These are phyloP conservation scores for Vicugna pacos DNA, from an alignment of 2,113 vertebrate genomes.

Conservation along the genomic window DNA sequence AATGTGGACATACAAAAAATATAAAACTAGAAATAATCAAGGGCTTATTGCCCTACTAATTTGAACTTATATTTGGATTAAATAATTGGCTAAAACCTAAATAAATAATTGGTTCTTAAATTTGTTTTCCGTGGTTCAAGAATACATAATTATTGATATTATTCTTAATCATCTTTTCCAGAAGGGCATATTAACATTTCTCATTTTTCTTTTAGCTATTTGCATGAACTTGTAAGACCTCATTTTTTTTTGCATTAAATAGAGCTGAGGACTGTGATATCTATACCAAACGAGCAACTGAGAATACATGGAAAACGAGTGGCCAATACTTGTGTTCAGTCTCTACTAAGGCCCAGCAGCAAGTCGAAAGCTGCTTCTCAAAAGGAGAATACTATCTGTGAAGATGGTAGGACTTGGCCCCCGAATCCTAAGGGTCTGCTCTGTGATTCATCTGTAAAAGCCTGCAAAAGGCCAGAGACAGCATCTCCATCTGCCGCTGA, in stretches of 20 bases:
- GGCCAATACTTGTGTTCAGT: background rate
- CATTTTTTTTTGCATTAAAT: constrained; percentile 28
- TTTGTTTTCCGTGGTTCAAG: background rate
- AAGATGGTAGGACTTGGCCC: background rate
- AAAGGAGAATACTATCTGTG: background rate
- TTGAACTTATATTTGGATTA: constrained; percentile 59
- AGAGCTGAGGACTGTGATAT: constrained; percentile 27
- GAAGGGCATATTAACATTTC: background rate
- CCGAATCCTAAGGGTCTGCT: background rate
- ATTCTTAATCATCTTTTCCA: background rate
- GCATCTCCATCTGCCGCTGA: background rate
- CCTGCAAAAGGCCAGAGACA: background rate
- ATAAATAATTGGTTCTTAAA: background rate
- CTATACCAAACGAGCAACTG: background rate
- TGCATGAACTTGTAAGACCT: constrained; percentile 53
- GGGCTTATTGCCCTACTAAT: background rate
- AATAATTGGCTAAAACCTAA: background rate
- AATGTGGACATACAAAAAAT: background rate
- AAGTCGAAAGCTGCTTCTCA: background rate
- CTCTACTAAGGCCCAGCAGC: background rate
- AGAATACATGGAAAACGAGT: background rate
- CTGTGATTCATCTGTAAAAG: background rate
- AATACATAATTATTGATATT: background rate
- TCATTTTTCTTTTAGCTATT: constrained; percentile 45
- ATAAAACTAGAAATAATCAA: constrained; percentile 16